Conservation (phyloP, 2,888 invertebrate genomes). For the Pachycephus smyrnensis region DNA sequence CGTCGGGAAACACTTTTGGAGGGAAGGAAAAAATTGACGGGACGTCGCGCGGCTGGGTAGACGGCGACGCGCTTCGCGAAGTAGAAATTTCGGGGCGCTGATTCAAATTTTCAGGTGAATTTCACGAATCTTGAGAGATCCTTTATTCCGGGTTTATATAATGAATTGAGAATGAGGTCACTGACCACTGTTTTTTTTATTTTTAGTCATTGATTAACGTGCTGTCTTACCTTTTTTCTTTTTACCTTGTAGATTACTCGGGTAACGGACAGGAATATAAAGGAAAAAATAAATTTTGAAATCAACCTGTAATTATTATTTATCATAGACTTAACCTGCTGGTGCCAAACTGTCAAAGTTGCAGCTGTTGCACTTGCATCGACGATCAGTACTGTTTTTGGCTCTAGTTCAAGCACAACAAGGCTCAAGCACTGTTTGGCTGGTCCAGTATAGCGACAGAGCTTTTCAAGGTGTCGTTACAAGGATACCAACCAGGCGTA, state of each 20-base stretch:
- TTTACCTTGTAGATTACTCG: not conserved
- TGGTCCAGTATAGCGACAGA: not conserved
- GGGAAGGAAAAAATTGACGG: not conserved
- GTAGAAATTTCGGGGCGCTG: not conserved
- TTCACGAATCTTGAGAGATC: not conserved
- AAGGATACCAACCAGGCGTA: not conserved
- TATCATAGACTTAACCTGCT: not conserved
- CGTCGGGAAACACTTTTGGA: not conserved
- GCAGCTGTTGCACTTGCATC: not conserved
- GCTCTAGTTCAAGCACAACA: constrained; percentile 4
- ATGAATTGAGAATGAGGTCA: not conserved
- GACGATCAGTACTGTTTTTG: not conserved
- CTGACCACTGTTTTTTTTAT: not conserved
- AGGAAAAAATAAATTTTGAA: not conserved
- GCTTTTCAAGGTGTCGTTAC: not conserved
- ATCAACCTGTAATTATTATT: not conserved
- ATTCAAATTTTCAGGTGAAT: not conserved
- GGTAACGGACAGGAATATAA: not conserved
- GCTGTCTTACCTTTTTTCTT: not conserved
- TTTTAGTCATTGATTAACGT: not conserved
- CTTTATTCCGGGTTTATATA: not conserved
- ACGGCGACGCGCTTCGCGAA: not conserved
- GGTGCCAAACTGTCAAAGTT: not conserved
- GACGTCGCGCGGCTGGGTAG: not conserved
- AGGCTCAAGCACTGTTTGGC: not conserved